Evolutionary conservation across 2,113 vertebrate genomes (phyloP).

Genomic region (Xenus cinereus): DNA sequence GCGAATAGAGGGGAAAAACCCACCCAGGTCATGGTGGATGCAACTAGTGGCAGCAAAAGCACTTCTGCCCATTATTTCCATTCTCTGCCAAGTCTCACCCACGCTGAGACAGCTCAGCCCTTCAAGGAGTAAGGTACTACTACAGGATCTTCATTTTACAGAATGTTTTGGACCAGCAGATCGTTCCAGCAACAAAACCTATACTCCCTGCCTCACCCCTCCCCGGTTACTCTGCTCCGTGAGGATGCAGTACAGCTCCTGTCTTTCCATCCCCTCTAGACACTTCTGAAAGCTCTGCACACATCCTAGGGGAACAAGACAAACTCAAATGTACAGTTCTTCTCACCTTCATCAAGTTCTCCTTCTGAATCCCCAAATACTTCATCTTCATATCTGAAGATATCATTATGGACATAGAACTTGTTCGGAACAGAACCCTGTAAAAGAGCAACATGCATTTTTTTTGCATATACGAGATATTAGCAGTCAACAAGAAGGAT

Average conservation of each 20-base stretch:
- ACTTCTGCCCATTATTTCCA: background rate
- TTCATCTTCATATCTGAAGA: conserved; percentile 98
- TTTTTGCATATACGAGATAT: rapidly evolving
- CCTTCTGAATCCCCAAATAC: conserved; percentile 98
- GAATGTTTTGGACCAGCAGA: background rate
- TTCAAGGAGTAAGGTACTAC: background rate
- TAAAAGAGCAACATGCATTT: background rate
- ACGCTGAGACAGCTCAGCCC: background rate
- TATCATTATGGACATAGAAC: conserved; percentile 99
- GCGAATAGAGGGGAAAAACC: background rate
- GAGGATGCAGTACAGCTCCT: background rate
- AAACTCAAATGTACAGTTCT: background rate
- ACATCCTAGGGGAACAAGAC: background rate
- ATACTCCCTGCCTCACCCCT: background rate
- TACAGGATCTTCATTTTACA: background rate
- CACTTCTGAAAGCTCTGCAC: background rate
- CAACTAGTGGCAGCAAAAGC: background rate
- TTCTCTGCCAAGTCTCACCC: background rate
- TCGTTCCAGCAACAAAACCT: background rate
- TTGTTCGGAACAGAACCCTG: conserved; percentile 98
- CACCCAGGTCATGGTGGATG: background rate
- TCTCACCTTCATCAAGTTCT: conserved; percentile 94
- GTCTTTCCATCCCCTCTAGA: background rate
- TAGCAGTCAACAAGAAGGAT: background rate
- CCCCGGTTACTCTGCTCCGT: rapidly evolving